Evolutionary conservation across 2,888 invertebrate species (phyloP), one percentile per base, ranked within the genome.

Genomic region (Seira musarum): DNA sequence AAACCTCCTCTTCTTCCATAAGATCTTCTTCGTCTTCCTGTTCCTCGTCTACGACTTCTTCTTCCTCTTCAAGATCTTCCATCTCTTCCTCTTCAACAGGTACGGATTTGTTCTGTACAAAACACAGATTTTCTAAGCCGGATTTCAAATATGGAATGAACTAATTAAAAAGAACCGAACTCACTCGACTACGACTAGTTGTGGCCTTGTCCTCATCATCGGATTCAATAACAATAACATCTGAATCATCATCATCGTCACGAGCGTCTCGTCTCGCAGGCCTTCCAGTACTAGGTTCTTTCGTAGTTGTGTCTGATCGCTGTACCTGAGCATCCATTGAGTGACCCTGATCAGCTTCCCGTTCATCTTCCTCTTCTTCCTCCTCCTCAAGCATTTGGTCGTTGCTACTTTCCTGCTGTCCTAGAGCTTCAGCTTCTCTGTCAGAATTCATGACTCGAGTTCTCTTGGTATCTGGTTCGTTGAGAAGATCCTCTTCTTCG

Each of bases 281-380:
- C 15, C 80, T 81, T 21, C 77, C 80, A 15, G 71, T 69, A n/a
- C n/a, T 15, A 17, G 82, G 72, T 25, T 80, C 69, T 6, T 74
- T 76, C 0, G 79, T 82, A 10, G 83, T 72, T 1, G 84, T 84
- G 25, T 76, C 82, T 1, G 84, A 84, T 19, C 82, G 75, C 74
- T 86, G 85, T 19, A 71, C 69, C 57, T 83, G 82, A 65, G 84
- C 84, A 25, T 83, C 53, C 13, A 66, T 82, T 1, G 80, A 77
- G 5, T 81, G 83, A 17, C 83, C 81, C 40, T 85, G 85, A 69
- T 87, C 85, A 30, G 86, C 84, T 71, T 86, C 86, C 17, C 83
- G 85, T 40, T 83, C 85, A 53, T 69, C 75, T 49, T 84, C 83
- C 24, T 82, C 84, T 15, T 83, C 80, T 8, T 78, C 81, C 65